Base-by-base conservation (phyloP, 2,113 vertebrate genomes). In the Glareola pratincola region DNA sequence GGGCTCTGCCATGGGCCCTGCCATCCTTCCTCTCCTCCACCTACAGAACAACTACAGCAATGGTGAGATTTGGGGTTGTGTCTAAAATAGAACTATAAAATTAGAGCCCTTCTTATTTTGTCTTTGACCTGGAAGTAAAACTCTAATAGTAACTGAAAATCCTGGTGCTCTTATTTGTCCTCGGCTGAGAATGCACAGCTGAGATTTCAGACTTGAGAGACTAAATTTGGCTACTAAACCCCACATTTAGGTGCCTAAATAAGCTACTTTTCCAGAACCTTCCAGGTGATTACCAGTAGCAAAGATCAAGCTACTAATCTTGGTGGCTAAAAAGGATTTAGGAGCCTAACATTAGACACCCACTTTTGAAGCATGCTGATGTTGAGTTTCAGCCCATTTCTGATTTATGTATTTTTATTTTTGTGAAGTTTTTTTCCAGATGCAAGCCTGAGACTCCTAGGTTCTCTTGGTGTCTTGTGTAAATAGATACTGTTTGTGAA, bases 291-390 rank as follows among this genome's bases (percentile, higher is more conserved):
- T 93, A 93, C 90, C 30, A 77, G 82, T 77, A 74, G 72, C 88
- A 92, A 88, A 96, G 75, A 95, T 80, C 59, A 92, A 94, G 59
- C 85, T 88, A 77, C 90, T 88, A 90, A 94, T 96, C 92, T 85
- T 69, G 54, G 67, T 84, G 53, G 34, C 69, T 93, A 85, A 90
- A 93, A 91, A 78, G 30, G 81, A 56, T 87, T 92, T 91, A 86
- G 68, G 75, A 96, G 47, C 43, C 92, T 96, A 29, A 74, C 78
- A 86, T 90, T 95, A 94, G 63, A 37, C 57, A 78, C 14, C 19
- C 20, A 13, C 43, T 80, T 95, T 59, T 88, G 71, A 92, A 83
- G 45, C n/a, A 45, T 36, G 41, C 37, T 92, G 72, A 74, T 1
- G 0, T 19, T 67, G 79, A 80, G 9, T 80, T 95, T 88, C 85